Conservation (phyloP, 2,113 vertebrate genomes). For the Mirounga angustirostris region DNA sequence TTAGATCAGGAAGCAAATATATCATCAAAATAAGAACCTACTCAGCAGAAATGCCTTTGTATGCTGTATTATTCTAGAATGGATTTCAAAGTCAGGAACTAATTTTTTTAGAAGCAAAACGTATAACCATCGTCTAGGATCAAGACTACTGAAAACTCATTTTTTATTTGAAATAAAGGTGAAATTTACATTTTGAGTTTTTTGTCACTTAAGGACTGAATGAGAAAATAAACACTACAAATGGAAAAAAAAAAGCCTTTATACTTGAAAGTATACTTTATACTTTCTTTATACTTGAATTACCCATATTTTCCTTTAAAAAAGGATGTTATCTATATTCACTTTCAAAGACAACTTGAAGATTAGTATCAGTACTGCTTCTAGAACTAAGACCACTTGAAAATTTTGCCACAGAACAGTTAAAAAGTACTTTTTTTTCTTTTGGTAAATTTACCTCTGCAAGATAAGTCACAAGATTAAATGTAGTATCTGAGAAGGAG, state of each 20-base stretch:
- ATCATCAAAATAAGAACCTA: constrained; percentile 44
- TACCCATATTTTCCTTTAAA: not conserved
- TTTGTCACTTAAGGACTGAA: not conserved
- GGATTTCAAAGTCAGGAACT: constrained; percentile 29
- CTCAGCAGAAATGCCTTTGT: not conserved
- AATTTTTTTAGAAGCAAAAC: constrained; percentile 11
- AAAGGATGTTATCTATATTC: not conserved
- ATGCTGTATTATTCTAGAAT: not conserved
- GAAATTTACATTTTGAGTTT: not conserved
- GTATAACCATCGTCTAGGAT: not conserved
- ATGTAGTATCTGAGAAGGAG: constrained; percentile 96
- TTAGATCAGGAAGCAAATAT: constrained; percentile 2
- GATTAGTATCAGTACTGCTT: not conserved
- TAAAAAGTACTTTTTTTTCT: not conserved
- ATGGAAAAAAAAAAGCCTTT: not conserved
- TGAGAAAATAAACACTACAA: not conserved
- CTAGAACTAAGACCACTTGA: not conserved
- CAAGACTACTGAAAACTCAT: not conserved
- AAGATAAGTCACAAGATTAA: constrained; percentile 97
- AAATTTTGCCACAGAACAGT: not conserved
- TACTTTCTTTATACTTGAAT: not conserved
- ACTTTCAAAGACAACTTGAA: not conserved
- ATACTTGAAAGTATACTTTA: not conserved
- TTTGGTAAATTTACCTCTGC: constrained; percentile 93
- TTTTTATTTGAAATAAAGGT: constrained; percentile 28